Percentiles rank a stretch among this genome's conserved stretches.
Conservation (phyloP, 37 sponge, comb jelly and placozoan species). For the Sycon ciliatum region DNA sequence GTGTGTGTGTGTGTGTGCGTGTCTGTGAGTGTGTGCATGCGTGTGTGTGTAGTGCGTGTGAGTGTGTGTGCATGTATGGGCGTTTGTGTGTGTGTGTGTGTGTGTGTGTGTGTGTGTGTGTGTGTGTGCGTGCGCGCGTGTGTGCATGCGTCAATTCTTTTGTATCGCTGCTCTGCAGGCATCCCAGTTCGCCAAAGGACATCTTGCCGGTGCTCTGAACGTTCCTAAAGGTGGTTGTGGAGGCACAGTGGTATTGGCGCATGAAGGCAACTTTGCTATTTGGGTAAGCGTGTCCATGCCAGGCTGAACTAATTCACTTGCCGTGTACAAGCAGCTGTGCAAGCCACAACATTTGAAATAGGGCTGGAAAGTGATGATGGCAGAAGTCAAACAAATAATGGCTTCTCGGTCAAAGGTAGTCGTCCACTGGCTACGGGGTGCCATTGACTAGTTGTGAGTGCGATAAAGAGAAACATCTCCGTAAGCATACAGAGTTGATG, state of each 20-base stretch:
- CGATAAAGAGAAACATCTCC: no score
- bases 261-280: conserved; percentile 83
- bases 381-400: no score
- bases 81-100: neutral
- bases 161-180: conserved; percentile 18
- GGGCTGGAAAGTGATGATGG: no score
- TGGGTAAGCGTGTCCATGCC: conserved; percentile 43
- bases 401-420: no score
- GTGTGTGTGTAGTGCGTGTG: neutral
- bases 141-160: neutral
- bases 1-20: conserved; percentile 1
- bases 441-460: no score
- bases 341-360: no score
- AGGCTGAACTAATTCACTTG: neutral
- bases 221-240: conserved; percentile 61
- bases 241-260: conserved; percentile 40
- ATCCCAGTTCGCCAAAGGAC: conserved; percentile 23
- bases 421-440: no score
- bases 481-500: no score
- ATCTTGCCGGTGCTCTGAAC: conserved; percentile 50
- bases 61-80: neutral
- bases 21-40: neutral
- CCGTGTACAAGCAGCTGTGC: no score
- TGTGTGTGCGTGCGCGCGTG: neutral
- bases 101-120: conserved; percentile 5